Evolutionary conservation across 2,888 invertebrate species (phyloP).

Genomic region (Sarcophaga subvicina): DNA sequence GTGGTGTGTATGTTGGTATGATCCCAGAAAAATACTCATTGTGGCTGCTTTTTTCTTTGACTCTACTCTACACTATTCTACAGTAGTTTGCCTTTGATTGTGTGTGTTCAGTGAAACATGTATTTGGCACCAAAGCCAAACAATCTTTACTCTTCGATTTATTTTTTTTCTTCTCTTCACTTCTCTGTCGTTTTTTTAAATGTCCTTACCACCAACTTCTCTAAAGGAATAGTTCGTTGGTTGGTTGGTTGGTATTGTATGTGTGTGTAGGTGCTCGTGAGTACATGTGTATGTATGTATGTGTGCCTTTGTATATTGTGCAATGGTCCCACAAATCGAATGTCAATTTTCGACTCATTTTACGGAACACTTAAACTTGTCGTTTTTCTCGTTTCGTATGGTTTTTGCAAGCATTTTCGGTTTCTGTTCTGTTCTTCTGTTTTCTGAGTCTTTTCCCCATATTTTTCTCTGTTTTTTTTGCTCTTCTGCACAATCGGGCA

Average conservation of each 20-base stretch:
- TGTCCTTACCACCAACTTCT: neutral
- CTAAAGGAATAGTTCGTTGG: conserved; percentile 20
- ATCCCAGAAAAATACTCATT: conserved; percentile 51
- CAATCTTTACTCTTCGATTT: conserved; percentile 60
- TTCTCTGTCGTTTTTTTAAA: neutral
- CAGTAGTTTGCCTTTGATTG: conserved; percentile 51
- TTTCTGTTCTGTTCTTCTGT: conserved; percentile 17
- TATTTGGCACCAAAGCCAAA: conserved; percentile 67
- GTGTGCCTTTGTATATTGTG: conserved; percentile 68
- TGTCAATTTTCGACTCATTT: conserved; percentile 80
- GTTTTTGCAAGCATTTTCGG: conserved; percentile 28
- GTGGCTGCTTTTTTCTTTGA: conserved; percentile 32
- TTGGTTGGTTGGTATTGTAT: neutral
- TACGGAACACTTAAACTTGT: conserved; percentile 79
- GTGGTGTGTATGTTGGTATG: neutral
- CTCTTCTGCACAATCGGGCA: neutral
- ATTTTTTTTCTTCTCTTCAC: conserved; percentile 20
- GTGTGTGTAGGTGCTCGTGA: conserved; percentile 13
- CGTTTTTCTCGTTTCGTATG: conserved; percentile 55
- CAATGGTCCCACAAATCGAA: conserved; percentile 80
- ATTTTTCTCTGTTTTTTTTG: neutral
- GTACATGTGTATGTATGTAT: conserved; percentile 1
- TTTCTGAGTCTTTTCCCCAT: neutral
- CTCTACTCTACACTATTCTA: no score
- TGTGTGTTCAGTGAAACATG: conserved; percentile 64